phyloP scores from a whole-genome alignment of 2,797 vertebrate species.

The Tapera naevia region DNA sequence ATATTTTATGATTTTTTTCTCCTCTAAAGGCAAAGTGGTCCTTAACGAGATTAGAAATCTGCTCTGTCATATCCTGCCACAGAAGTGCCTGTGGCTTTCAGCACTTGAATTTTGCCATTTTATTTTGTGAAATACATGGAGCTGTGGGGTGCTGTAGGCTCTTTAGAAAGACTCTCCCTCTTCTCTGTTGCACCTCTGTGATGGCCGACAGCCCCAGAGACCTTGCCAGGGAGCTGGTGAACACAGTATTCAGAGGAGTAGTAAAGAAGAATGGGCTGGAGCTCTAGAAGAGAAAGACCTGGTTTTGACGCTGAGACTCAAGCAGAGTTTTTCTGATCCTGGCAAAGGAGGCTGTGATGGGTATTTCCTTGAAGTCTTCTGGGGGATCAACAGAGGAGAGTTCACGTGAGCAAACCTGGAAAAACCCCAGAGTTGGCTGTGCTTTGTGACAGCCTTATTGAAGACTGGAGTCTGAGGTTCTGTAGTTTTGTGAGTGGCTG shows the following conservation, averaged over 20 bases:
- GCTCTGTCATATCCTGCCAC: not conserved
- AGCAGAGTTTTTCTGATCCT: not conserved
- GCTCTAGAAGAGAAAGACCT: not conserved
- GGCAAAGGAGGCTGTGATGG: not conserved
- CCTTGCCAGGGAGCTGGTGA: not conserved
- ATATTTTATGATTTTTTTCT: not conserved
- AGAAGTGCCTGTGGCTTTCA: not conserved
- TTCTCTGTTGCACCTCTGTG: not conserved
- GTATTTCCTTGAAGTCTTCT: not conserved
- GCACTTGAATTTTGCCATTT: not conserved
- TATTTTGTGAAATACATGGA: not conserved
- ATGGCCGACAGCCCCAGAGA: not conserved
- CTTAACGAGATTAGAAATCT: not conserved
- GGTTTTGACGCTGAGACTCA: not conserved
- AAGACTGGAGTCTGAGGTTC: not conserved
- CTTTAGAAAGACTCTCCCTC: not conserved
- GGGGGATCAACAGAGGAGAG: not conserved
- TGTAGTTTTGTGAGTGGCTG: not conserved
- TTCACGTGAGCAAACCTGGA: not conserved
- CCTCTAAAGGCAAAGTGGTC: not conserved
- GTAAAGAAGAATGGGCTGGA: not conserved
- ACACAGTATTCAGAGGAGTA: not conserved
- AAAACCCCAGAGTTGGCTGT: not conserved
- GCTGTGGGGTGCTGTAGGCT: not conserved
- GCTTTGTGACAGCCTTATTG: not conserved